A percentile compares a stretch with the other conserved stretches of the same genome.
These are phyloP conservation scores for Aspidoscelis tigris DNA, from an alignment of 2,113 vertebrate genomes.

Conservation along the genomic window DNA sequence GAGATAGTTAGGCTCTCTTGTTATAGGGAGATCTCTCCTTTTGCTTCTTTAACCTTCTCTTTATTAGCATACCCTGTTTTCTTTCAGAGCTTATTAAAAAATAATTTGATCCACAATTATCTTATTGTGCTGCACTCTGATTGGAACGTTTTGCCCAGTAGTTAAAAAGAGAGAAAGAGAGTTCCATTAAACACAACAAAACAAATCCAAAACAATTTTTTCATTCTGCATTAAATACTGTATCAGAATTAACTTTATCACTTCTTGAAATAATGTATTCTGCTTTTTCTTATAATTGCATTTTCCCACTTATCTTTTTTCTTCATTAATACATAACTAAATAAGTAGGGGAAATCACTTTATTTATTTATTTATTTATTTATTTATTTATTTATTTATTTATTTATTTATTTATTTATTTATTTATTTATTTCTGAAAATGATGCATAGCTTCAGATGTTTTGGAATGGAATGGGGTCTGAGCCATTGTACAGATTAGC, in stretches of 20 bases:
- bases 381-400: too few relatives aligned
- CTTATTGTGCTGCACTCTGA: background rate
- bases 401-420: too few relatives aligned
- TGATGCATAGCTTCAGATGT: too few relatives aligned
- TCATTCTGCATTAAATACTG: background rate
- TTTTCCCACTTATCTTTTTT: background rate
- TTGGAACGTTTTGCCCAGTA: background rate
- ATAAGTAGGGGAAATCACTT: too few relatives aligned
- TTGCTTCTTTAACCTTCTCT: slow-evolving; percentile 11
- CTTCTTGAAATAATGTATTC: background rate
- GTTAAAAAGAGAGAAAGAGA: background rate
- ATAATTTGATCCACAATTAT: background rate
- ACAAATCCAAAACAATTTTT: background rate
- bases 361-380: too few relatives aligned
- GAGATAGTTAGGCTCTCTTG: too few relatives aligned
- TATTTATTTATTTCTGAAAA: too few relatives aligned
- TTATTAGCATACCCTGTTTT: slow-evolving; percentile 14
- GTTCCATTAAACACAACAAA: background rate
- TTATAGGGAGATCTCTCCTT: background rate
- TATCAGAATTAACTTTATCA: background rate
- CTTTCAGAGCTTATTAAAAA: slow-evolving; percentile 1
- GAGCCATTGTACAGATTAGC: too few relatives aligned
- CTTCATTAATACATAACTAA: too few relatives aligned
- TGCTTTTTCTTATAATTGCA: background rate
- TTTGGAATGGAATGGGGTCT: too few relatives aligned